Conservation (phyloP, 2,888 invertebrate species). For the Ferdinandea cuprea region DNA sequence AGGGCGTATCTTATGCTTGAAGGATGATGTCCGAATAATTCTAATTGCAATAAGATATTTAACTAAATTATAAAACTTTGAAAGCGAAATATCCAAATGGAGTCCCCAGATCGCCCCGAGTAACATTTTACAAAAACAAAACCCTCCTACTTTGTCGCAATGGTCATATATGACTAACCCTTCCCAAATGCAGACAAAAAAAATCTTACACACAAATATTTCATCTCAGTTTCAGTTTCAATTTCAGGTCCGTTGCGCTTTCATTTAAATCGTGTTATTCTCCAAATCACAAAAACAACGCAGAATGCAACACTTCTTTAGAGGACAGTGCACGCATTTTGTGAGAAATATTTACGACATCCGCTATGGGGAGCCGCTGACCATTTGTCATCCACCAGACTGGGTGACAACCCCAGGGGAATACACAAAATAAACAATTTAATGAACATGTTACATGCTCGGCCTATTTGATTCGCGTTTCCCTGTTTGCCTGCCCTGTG, state of each 20-base stretch:
- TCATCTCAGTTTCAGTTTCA: not conserved
- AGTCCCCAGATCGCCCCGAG: not conserved
- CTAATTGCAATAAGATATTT: no score
- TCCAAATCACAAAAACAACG: conserved; percentile 8
- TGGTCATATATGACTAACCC: not conserved
- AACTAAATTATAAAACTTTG: no score
- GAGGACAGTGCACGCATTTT: conserved; percentile 37
- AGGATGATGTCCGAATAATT: no score
- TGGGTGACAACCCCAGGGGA: conserved; percentile 40
- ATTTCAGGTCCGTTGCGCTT: conserved; percentile 27
- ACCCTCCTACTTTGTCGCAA: conserved; percentile 20
- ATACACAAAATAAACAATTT: conserved; percentile 34
- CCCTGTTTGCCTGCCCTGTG: no score
- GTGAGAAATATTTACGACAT: conserved; percentile 59
- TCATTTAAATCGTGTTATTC: conserved; percentile 32
- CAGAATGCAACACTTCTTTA: not conserved
- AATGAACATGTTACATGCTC: conserved; percentile 59
- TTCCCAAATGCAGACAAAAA: no score
- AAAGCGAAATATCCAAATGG: not conserved
- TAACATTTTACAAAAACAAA: not conserved
- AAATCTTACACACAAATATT: no score
- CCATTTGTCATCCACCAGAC: conserved; percentile 71
- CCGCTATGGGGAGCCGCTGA: conserved; percentile 49
- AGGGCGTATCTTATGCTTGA: no score
- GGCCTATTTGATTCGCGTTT: conserved; percentile 49